Evolutionary conservation across 2,888 invertebrate genomes (phyloP), one percentile per base, ranked within the genome.

Genomic region (Caenorhabditis macrosperma): DNA sequence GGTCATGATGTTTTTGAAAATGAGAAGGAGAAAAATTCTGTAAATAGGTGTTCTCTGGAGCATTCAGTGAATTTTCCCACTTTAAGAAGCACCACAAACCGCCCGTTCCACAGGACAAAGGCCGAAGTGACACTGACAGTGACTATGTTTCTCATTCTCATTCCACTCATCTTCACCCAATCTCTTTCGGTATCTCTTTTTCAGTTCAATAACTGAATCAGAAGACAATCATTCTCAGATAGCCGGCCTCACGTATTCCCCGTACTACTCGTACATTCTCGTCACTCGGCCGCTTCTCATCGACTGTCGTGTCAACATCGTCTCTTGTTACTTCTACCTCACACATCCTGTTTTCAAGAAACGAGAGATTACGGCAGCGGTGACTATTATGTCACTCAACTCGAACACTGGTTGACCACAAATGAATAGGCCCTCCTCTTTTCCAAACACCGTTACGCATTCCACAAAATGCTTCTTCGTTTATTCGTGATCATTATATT

Each of bases 111-210:
- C n/a, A 10, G 55, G 38, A 41, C 72, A 5, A 61, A 68, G 48
- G 76, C 67, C 3, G 76, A 76, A 24, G 38, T 33, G 9, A 68
- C 68, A 2, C 20, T 76, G 17, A 76, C 76, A 7, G 55, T 76
- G 7, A 76, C 76, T 10, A 76, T 68, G 61, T 55, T 76, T 24
- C 12, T 76, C 5, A 76, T 76, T 6, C 33, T 76, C 26, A 35
- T 68, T n/a, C 66, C 76, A 1, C 24, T 48, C 2, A 15, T 76
- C 6, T 60, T 63, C n/a, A 41, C 68, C 7, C 76, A 67, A 28
- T 24, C 35, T 12, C n/a, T 68, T 28, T 54, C 67, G 22, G 76
- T 76, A 17, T 44, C 44, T n/a, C 1, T 10, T 35, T 15, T 20
- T 22, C 1, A 2, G 30, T 10, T 2, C n/a, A n/a, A 17, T 12